Evolutionary conservation across 2,113 vertebrate species (phyloP).

Genomic region (Coreoperca whiteheadi): DNA sequence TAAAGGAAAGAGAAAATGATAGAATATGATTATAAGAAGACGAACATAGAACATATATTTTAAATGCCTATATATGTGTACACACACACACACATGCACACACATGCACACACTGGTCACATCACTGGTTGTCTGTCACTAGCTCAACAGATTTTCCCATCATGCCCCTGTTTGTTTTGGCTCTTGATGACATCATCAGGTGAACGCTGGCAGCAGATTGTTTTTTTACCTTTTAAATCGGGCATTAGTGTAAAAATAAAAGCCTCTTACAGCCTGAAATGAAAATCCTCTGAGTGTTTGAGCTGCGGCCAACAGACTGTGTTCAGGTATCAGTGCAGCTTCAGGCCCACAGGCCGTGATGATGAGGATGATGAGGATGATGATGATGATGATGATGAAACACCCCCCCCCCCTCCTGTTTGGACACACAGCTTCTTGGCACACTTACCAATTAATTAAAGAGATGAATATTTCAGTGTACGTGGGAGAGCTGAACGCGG

Average conservation of each 20-base stretch:
- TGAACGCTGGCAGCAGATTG: slow-evolving; percentile 68
- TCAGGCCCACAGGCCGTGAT: slow-evolving; percentile 32
- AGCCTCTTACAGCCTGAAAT: slow-evolving; percentile 75
- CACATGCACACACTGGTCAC: no score
- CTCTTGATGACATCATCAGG: slow-evolving; percentile 67
- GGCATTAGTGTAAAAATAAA: slow-evolving; percentile 73
- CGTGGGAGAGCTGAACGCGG: slow-evolving; percentile 22
- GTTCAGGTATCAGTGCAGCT: slow-evolving; percentile 67
- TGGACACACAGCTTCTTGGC: slow-evolving; percentile 36
- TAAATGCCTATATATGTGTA: no score
- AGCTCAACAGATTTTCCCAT: slow-evolving; percentile 41
- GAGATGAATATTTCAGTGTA: slow-evolving; percentile 26
- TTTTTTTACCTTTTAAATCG: slow-evolving; percentile 73
- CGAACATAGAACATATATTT: no score
- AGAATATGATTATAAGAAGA: no score
- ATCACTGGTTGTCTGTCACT: neutral
- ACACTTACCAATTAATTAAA: slow-evolving; percentile 57
- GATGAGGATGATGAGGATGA: slow-evolving; percentile 22
- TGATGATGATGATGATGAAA: slow-evolving; percentile 30
- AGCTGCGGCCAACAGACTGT: slow-evolving; percentile 52
- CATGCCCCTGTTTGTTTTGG: slow-evolving; percentile 52
- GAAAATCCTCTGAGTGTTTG: slow-evolving; percentile 76
- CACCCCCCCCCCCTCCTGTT: neutral
- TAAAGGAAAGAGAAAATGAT: no score
- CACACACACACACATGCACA: no score